Conservation (phyloP, 23 tunicate genomes). For the Clavelina lepadiformis region DNA sequence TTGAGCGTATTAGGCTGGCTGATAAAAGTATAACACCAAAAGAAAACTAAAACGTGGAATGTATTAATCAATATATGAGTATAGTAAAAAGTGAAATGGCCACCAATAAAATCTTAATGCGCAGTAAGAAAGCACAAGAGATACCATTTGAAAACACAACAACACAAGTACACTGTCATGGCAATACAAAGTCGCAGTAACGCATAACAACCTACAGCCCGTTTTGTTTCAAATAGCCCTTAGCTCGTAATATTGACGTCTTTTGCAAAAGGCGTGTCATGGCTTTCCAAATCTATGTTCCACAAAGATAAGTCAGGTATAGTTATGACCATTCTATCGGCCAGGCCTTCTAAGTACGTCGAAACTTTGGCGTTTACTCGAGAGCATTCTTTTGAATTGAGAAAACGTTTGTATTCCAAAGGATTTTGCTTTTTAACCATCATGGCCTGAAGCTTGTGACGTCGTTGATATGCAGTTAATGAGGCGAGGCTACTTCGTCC, state of each 20-base stretch:
- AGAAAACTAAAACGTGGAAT: no score
- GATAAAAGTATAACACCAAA: no score
- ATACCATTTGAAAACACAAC: no score
- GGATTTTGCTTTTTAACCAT: conserved; percentile 56
- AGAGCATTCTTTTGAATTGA: conserved; percentile 37
- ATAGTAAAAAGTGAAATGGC: no score
- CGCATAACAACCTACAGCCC: no score
- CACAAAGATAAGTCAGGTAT: conserved; percentile 49
- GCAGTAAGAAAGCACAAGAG: no score
- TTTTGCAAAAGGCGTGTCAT: conserved; percentile 70
- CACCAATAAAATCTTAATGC: no score
- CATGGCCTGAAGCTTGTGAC: conserved; percentile 54
- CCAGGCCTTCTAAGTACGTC: conserved; percentile 21
- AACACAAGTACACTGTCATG: no score
- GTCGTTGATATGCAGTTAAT: conserved; percentile 54
- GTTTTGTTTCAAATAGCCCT: no score
- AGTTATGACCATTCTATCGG: conserved; percentile 59
- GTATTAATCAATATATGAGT: no score
- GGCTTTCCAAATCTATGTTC: conserved; percentile 29
- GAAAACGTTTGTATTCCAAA: conserved; percentile 43
- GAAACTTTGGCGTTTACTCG: conserved; percentile 45
- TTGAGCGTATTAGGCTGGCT: no score
- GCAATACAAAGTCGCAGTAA: no score
- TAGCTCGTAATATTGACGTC: conserved; percentile 58
- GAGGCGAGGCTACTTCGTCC: conserved; percentile 63